Evolutionary conservation across 2,113 vertebrate species (phyloP), one percentile per base, ranked within the genome.

Genomic region (Pelmatolapia mariae): DNA sequence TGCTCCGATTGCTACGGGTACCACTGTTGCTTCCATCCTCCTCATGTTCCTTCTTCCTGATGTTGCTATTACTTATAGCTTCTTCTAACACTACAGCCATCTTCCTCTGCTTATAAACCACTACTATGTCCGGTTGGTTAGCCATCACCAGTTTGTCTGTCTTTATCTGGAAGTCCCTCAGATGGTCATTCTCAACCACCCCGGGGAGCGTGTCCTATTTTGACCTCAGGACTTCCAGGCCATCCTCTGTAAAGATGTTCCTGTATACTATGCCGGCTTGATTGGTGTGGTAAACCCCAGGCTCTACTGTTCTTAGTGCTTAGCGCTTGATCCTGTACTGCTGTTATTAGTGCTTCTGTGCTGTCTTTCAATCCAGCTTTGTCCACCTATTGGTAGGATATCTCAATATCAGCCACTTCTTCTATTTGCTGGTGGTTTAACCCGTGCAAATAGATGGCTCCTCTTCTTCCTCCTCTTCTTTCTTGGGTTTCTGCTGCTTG

Each of bases 1-100:
- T 66, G 33, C 61, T n/a, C 10, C 0, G 19, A 66, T 66, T 38
- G 18, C 3, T 12, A 38, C 3, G 0, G 59, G 0, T 38, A 38
- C 33, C 61, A 66, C 33, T 38, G 19, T n/a, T 66, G 61, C 0
- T 36, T 8, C 31, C 10, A 66, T 66, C 61, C 31, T 63, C 31
- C 4, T 36, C 61, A 12, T 66, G 61, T 63, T 36, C 31, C 31
- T 36, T 63, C 31, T n/a, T 63, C 59, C 10, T 36, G 31, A 63
- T 63, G 59, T 63, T 19, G 29, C 59, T 36, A 3, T 63, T 6
- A 63, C 16, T 61, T 61, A 63, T 63, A 36, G 31, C 31, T 63
- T 36, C 18, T 36, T 63, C 59, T 36, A 63, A n/a, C 18, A 36
- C 59, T 36, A n/a, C 6, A 38, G 61, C 61, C 1, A 36, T 38